Percentiles rank a stretch among this genome's conserved stretches.
Conservation (phyloP, 2,888 invertebrate species). For the Synanthedon tipuliformis region DNA sequence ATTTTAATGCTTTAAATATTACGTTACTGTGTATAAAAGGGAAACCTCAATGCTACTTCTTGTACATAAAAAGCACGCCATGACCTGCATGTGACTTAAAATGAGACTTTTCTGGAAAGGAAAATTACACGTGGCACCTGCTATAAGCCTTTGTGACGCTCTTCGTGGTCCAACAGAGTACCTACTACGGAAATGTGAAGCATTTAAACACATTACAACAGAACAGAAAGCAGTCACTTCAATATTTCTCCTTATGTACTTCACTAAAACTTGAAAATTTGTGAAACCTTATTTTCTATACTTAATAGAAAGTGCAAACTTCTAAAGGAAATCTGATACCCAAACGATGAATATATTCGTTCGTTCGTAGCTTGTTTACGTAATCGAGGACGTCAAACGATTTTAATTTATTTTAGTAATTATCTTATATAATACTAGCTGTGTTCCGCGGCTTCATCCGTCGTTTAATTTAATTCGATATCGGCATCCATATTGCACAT, state of each 20-base stretch:
- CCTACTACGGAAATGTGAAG: not conserved
- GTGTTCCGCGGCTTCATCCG: too few relatives aligned
- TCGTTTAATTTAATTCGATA: too few relatives aligned
- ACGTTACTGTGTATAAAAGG: not conserved
- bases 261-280: not conserved
- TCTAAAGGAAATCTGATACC: too few relatives aligned
- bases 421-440: too few relatives aligned
- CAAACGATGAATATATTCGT: too few relatives aligned
- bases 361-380: too few relatives aligned
- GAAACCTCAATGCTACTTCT: not conserved
- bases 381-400: too few relatives aligned
- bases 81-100: not conserved
- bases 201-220: not conserved
- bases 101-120: not conserved
- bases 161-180: not conserved
- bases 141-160: not conserved
- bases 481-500: too few relatives aligned
- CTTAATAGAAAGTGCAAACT: too few relatives aligned
- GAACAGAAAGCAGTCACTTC: not conserved
- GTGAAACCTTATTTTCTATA: too few relatives aligned
- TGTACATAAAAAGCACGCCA: not conserved
- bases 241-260: not conserved
- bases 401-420: too few relatives aligned
- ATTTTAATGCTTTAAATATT: too few relatives aligned
- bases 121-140: not conserved